phyloP scores from a whole-genome alignment of 2,888 invertebrate genomes.

The Spialia ferax region DNA sequence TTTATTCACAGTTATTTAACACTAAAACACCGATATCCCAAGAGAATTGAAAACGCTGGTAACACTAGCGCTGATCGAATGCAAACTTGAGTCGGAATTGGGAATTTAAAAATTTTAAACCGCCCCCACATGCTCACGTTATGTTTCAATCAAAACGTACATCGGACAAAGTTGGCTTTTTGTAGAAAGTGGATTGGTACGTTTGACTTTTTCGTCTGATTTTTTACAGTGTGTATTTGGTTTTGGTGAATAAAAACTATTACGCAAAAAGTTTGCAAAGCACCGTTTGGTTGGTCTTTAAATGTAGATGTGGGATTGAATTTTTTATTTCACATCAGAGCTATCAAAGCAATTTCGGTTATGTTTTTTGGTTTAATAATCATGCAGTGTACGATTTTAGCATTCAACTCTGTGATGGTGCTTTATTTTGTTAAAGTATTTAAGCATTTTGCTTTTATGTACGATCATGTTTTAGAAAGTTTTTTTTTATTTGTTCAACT shows the following conservation, averaged over 20 bases:
- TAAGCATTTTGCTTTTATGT: not conserved
- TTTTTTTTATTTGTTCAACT: too few species aligned
- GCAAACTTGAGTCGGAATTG: constrained; percentile 36
- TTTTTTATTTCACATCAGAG: constrained; percentile 40
- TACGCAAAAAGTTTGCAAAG: constrained; percentile 38
- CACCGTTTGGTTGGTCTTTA: constrained; percentile 40
- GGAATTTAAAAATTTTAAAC: constrained; percentile 38
- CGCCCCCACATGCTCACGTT: constrained; percentile 39
- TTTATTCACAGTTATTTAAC: not conserved
- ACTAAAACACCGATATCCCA: not conserved
- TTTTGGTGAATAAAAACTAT: constrained; percentile 42
- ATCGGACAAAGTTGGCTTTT: constrained; percentile 37
- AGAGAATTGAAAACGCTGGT: constrained; percentile 6
- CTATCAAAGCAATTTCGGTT: constrained; percentile 38
- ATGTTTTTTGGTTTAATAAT: constrained; percentile 38
- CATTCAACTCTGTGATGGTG: not conserved
- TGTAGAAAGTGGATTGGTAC: constrained; percentile 40
- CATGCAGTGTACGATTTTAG: constrained; percentile 23
- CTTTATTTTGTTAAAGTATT: not conserved
- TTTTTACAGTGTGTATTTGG: constrained; percentile 40
- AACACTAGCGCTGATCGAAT: constrained; percentile 36
- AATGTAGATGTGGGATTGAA: constrained; percentile 38
- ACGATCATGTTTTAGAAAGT: not conserved
- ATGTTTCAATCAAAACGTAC: constrained; percentile 41
- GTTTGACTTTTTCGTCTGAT: constrained; percentile 40